Evolutionary conservation across 2,888 invertebrate species (phyloP).

Genomic region (Teinopalpus imperialis): DNA sequence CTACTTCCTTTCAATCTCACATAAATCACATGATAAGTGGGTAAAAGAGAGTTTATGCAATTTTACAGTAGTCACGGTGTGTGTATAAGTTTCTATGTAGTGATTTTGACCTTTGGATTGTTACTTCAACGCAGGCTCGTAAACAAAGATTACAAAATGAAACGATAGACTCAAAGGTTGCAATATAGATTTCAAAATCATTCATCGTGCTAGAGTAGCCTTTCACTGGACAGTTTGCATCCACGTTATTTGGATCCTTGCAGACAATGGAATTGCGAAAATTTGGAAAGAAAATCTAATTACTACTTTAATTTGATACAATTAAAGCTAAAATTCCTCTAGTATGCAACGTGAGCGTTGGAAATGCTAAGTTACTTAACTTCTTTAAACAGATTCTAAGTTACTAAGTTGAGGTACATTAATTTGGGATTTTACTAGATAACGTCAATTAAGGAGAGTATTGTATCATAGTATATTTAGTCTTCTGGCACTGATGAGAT

Average conservation of each 20-base stretch:
- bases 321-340: background rate
- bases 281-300: slow-evolving; percentile 4
- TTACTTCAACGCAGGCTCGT: slow-evolving; percentile 16
- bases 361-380: no score
- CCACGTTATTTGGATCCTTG: background rate
- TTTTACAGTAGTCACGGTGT: no score
- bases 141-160: slow-evolving; percentile 22
- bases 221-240: slow-evolving; percentile 8
- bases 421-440: no score
- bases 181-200: slow-evolving; percentile 26
- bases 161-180: slow-evolving; percentile 19
- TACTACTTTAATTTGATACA: background rate
- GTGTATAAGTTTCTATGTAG: slow-evolving; percentile 10
- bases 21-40: no score
- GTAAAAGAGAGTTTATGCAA: no score
- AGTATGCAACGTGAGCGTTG: no score
- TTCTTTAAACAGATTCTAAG: no score
- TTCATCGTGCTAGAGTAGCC: slow-evolving; percentile 16
- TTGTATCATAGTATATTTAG: no score
- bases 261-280: slow-evolving; percentile 9
- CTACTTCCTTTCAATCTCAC: no score
- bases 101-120: slow-evolving; percentile 30
- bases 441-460: no score
- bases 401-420: no score
- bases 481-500: no score